Evolutionary conservation across 2,888 invertebrate species (phyloP).

Genomic region (Galerucella calmariensis): DNA sequence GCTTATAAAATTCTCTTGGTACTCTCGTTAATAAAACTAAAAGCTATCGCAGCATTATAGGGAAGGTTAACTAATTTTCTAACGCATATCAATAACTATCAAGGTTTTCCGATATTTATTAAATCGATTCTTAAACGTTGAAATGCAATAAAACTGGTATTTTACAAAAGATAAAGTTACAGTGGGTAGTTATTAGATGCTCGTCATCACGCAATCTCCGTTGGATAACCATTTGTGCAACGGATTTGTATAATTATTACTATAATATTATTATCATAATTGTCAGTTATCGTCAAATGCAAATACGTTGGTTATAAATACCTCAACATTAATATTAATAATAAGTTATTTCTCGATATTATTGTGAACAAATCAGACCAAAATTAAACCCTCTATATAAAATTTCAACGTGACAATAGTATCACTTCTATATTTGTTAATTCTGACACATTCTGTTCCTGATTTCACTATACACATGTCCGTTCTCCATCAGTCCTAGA

Average conservation of each 20-base stretch:
- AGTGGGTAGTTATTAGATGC: neutral
- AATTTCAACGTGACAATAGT: too few relatives aligned
- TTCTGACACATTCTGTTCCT: too few relatives aligned
- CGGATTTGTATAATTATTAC: neutral
- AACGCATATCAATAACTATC: conserved; percentile 7
- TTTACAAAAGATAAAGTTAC: conserved; percentile 2
- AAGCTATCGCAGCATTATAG: conserved; percentile 1
- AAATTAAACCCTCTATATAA: too few relatives aligned
- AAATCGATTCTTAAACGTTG: neutral
- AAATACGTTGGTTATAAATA: neutral
- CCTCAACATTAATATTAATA: neutral
- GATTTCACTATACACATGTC: too few relatives aligned
- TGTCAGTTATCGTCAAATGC: neutral
- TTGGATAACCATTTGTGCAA: neutral
- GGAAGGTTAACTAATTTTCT: conserved; percentile 2
- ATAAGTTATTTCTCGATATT: too few relatives aligned
- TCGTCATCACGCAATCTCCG: neutral
- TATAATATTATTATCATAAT: neutral
- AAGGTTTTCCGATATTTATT: conserved; percentile 7
- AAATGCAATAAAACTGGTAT: conserved; percentile 1
- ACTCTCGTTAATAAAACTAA: conserved; percentile 7
- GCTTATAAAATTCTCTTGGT: conserved; percentile 20
- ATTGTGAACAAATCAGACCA: too few relatives aligned
- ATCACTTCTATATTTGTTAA: too few relatives aligned
- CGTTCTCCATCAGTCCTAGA: too few relatives aligned